Conservation (phyloP, 2,113 vertebrate species). For the Corythornis vintsioides region DNA sequence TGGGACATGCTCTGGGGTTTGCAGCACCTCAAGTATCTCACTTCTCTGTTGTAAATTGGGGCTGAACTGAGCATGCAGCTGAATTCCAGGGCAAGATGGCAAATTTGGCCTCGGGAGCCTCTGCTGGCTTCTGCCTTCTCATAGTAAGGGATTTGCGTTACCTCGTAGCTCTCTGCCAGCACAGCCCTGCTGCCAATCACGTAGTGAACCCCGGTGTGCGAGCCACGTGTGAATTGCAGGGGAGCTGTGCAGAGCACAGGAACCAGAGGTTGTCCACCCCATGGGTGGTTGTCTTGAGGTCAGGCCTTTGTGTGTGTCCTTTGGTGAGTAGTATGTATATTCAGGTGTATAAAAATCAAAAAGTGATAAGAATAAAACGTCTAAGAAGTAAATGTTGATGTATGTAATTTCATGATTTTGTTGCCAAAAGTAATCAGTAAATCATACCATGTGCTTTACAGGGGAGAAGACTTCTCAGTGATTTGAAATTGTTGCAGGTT, state of each 20-base stretch:
- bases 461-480: neutral
- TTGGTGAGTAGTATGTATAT: fast-evolving
- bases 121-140: neutral
- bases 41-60: neutral
- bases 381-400: neutral
- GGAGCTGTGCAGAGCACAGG: neutral
- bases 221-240: fast-evolving
- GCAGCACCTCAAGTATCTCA: neutral
- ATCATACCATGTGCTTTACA: neutral
- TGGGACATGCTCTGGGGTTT: neutral
- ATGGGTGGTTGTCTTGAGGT: fast-evolving
- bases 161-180: neutral
- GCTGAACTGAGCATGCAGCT: neutral
- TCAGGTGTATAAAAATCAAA: neutral
- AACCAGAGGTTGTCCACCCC: fast-evolving
- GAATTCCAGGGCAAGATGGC: neutral
- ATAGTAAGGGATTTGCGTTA: neutral
- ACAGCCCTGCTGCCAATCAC: slow-evolving; percentile 41
- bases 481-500: neutral
- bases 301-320: neutral
- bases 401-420: neutral
- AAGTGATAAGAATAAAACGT: neutral
- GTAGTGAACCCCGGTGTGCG: fast-evolving
- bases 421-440: neutral
- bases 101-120: neutral